Base-by-base conservation (phyloP, 2,888 invertebrate species). In the Nasonia oneida region DNA sequence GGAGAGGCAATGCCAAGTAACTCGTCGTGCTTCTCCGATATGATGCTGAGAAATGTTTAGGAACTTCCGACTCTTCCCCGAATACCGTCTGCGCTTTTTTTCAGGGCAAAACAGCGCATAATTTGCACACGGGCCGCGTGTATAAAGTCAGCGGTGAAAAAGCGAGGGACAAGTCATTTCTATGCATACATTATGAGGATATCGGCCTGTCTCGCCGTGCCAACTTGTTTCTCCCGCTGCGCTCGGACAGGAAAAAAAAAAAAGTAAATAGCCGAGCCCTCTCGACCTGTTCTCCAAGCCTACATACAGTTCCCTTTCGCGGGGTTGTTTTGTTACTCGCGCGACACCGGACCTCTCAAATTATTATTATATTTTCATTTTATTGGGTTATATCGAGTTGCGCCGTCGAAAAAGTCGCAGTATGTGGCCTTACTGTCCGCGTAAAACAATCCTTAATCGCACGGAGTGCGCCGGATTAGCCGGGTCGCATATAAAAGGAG, bases 191-290 rank as follows among this genome's bases (percentile, higher is more conserved):
- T 47, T 47, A 82, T 50, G 64, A 29, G 81, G 53, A 83, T 83
- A 70, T 83, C 82, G 61, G 15, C 70, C 70, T 76, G 76, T 70
- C 29, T 29, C 76, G 82, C 76, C 57, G 23, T 73, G 29, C 29
- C 47, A 78, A 83, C 78, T 83, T 78, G 83, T 84, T 29, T 84
- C 79, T 67, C 75, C 47, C 33, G 42, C 29, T 15, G 57, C 47
- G 64, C 42, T 4, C n/a, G 8, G 57, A 57, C 57, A n/a, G 18
- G 18, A 57, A 57, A 57, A 8, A 6, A 18, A 57, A 61, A 61
- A 61, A 61, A 23, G 5, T 18, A 8, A 61, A 47, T 23, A 47
- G 47, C 47, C 47, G 12, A 53, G 18, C 53, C 57, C 57, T 18
- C n/a, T 18, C n/a, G 10, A 61, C 57, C 57, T 61, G 57, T 61